Evolutionary conservation across 2,113 vertebrate species (phyloP).

Genomic region (Taurulus bubalis): DNA sequence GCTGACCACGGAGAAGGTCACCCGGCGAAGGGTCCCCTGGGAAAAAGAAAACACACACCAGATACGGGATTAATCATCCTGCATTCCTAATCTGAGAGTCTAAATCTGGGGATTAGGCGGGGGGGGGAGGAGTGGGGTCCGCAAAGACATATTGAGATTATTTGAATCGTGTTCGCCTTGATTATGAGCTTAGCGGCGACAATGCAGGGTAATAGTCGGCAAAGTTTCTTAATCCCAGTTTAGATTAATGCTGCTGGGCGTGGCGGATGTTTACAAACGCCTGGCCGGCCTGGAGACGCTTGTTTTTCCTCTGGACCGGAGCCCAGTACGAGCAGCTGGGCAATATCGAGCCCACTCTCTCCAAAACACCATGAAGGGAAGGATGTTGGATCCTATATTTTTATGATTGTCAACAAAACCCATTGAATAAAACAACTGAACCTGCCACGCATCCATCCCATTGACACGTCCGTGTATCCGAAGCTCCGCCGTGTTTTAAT

Average conservation of each 20-base stretch:
- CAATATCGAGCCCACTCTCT: conserved; percentile 18
- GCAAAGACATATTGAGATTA: conserved; percentile 78
- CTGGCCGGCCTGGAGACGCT: conserved; percentile 34
- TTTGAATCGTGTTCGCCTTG: conserved; percentile 68
- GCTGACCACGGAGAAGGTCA: conserved; percentile 96
- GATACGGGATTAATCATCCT: conserved; percentile 80
- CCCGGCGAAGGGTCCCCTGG: conserved; percentile 93
- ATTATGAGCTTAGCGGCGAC: conserved; percentile 73
- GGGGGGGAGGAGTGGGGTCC: conserved; percentile 36
- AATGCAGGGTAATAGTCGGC: conserved; percentile 70
- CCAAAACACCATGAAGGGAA: neutral
- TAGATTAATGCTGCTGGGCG: conserved; percentile 66
- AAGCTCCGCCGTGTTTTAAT: neutral
- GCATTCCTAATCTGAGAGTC: conserved; percentile 71
- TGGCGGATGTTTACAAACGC: conserved; percentile 71
- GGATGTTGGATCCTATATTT: conserved; percentile 1
- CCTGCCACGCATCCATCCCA: neutral
- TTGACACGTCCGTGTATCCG: neutral
- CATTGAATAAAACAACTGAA: neutral
- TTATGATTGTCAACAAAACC: neutral
- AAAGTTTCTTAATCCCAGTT: conserved; percentile 76
- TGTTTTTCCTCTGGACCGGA: conserved; percentile 49
- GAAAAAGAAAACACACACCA: conserved; percentile 60
- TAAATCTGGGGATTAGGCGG: conserved; percentile 73
- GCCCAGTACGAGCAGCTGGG: conserved; percentile 44